Evolutionary conservation across 2,113 vertebrate genomes (phyloP).

Genomic region (Xenopus tropicalis): UCB_Xtro_10.0 CM004443.2:109254501-109255000

Average conservation of each 20-base stretch:
- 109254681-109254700: no score
- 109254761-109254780: no score
- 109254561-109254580: constrained; percentile 10
- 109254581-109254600: constrained; percentile 6
- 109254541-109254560: constrained; percentile 5
- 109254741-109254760: no score
- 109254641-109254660: not conserved
- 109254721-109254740: no score
- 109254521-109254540: not conserved
- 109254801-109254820: no score
- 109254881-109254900: not conserved
- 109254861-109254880: no score
- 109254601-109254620: constrained; percentile 3
- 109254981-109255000: constrained; percentile 27
- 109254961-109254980: not conserved
- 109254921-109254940: constrained; percentile 23
- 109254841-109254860: no score
- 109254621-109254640: not conserved
- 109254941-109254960: not conserved
- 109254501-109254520: constrained; percentile 27
- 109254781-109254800: no score
- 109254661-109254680: not conserved
- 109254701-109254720: no score
- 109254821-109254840: no score
- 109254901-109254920: not conserved